A percentile compares a stretch with the other conserved stretches of the same genome.
phyloP scores from a whole-genome alignment of 2,113 vertebrate genomes.

The Cyrtonyx montezumae region DNA sequence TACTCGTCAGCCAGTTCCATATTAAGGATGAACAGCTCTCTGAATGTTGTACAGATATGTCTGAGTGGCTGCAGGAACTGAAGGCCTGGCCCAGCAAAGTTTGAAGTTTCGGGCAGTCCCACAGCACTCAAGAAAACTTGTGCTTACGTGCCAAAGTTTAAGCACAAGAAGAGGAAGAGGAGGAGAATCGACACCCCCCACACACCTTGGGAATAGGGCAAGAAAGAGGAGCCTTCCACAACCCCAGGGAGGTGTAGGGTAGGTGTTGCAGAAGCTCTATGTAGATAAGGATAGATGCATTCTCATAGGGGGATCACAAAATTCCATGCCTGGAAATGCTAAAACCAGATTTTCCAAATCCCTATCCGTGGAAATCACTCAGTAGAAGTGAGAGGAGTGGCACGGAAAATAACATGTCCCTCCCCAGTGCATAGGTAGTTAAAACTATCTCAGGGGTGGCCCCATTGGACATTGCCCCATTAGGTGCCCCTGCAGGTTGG shows the following conservation, averaged over 20 bases:
- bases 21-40: background rate
- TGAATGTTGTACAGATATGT: too few species aligned
- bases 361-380: background rate
- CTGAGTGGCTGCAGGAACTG: background rate
- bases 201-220: background rate
- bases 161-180: background rate
- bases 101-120: background rate
- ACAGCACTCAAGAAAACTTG: fast-evolving
- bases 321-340: background rate
- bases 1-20: background rate
- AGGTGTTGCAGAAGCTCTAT: background rate
- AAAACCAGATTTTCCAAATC: background rate
- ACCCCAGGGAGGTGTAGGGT: background rate
- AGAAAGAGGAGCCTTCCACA: background rate
- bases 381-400: background rate
- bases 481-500: fast-evolving
- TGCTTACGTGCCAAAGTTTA: background rate
- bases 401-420: background rate
- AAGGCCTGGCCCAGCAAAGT: background rate
- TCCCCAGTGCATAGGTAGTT: background rate
- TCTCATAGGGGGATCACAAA: background rate
- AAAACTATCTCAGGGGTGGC: background rate
- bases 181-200: background rate
- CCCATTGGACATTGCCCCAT: background rate
- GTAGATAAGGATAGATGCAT: background rate